Base-by-base conservation (phyloP, 2,113 vertebrate species). In the Scomber colias region DNA sequence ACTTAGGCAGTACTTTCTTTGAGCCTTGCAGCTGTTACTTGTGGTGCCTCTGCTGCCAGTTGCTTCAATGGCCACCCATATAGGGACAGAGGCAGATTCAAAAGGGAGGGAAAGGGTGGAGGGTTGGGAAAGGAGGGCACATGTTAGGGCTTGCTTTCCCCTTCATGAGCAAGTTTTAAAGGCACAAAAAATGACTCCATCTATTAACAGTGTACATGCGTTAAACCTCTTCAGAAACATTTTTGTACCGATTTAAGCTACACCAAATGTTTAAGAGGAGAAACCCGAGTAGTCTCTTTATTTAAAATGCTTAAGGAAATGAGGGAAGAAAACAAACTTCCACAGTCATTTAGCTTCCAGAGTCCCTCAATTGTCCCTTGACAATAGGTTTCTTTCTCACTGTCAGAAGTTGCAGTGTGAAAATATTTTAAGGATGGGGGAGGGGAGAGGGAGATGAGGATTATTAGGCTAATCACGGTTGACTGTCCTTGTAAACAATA, bases 61-160 rank as follows among this genome's bases (percentile, higher is more conserved):
- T 89, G 79, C 81, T 81, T 27, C 69, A 75, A 30, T 68, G 83
- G 57, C 88, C 90, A 92, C 90, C 87, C 90, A 89, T 76, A 82
- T n/a, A 54, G 83, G 65, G 72, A 40, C 19, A 56, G 60, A 72
- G 70, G 4, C 50, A 75, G 61, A 57, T 50, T 27, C 11, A 10
- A 17, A 27, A 65, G 59, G 50, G 48, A 54, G 72, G 67, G 53
- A 48, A 44, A 27, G 59, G 14, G 62, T 11, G 21, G 27, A 17
- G 48, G 56, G 17, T 6, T 31, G 17, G 12, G 31, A 40, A n/a
- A n/a, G 14, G 57, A 35, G 51, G 82, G 21, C 75, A 80, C 92
- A 89, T 88, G 93, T 73, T 82, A 40, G 87, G 84, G 62, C 93
- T 81, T 93, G 93, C 65, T 46, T 17, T 70, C 13, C 51, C 54